Conservation (phyloP, 2,797 vertebrate genomes). For the Craterocephalus amniculus region DNA sequence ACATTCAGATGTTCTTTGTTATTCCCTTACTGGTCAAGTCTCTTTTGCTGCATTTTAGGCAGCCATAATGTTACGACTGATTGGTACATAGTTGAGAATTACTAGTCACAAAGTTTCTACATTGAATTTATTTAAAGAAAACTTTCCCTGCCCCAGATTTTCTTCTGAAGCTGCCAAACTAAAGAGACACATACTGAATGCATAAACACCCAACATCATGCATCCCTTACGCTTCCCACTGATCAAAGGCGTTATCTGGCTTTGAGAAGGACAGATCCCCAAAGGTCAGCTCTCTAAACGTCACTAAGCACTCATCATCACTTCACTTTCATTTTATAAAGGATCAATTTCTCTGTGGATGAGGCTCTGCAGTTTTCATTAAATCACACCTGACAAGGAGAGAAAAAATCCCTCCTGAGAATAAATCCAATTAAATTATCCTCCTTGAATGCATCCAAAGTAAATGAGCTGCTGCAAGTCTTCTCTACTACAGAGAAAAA, state of each 20-base stretch:
- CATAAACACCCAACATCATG: constrained; percentile 3
- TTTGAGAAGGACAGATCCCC: not conserved
- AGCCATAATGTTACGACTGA: not conserved
- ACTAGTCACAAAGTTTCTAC: not conserved
- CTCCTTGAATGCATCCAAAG: not conserved
- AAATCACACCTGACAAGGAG: not conserved
- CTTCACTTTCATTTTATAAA: not conserved
- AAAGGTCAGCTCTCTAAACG: not conserved
- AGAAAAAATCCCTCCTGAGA: not conserved
- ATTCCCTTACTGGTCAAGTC: not conserved
- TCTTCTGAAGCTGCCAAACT: constrained; percentile 8
- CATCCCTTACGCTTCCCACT: not conserved
- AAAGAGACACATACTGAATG: constrained; percentile 16
- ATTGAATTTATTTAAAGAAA: not conserved
- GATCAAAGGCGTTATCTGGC: constrained; percentile 22
- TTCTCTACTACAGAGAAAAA: not conserved
- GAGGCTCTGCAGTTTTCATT: constrained; percentile 2
- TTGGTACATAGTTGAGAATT: not conserved
- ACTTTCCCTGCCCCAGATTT: not conserved
- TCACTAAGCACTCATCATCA: not conserved
- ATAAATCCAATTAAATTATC: not conserved
- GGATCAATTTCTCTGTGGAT: not conserved
- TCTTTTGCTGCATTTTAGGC: not conserved
- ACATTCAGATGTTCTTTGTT: not conserved
- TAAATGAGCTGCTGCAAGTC: not conserved